Conservation (phyloP, 2,113 vertebrate species). For the Thinocorus orbignyianus region DNA sequence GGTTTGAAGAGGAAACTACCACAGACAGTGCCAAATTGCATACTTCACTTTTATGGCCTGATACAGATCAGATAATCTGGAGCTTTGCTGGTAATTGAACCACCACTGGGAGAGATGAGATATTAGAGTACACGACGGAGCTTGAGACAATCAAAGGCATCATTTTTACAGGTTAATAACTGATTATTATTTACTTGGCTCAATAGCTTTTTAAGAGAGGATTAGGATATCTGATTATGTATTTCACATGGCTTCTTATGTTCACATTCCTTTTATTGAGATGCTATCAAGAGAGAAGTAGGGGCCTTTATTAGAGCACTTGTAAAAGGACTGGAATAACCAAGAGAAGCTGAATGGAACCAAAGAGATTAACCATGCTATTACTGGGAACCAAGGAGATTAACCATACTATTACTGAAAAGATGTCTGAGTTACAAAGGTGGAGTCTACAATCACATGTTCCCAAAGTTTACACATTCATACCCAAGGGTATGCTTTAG, state of each 20-base stretch:
- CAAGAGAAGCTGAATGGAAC: background rate
- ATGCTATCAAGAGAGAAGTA: background rate
- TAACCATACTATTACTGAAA: no score
- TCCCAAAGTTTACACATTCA: background rate
- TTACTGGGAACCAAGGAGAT: no score
- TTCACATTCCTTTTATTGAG: background rate
- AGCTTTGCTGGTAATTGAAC: background rate
- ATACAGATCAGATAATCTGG: background rate
- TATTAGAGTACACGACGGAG: background rate
- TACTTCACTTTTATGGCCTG: background rate
- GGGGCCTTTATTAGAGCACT: background rate
- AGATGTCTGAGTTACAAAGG: background rate
- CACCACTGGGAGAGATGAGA: background rate
- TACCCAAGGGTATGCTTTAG: background rate
- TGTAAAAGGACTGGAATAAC: background rate
- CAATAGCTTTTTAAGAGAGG: background rate
- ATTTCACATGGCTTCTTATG: background rate
- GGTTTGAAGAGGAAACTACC: background rate
- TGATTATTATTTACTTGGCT: background rate
- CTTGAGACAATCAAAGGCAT: background rate
- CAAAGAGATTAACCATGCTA: background rate
- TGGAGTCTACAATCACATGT: background rate
- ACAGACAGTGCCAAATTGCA: background rate
- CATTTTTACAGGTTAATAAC: background rate
- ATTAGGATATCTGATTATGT: background rate